Conservation (phyloP, 2,888 invertebrate species). For the Lithophane leautieri region DNA sequence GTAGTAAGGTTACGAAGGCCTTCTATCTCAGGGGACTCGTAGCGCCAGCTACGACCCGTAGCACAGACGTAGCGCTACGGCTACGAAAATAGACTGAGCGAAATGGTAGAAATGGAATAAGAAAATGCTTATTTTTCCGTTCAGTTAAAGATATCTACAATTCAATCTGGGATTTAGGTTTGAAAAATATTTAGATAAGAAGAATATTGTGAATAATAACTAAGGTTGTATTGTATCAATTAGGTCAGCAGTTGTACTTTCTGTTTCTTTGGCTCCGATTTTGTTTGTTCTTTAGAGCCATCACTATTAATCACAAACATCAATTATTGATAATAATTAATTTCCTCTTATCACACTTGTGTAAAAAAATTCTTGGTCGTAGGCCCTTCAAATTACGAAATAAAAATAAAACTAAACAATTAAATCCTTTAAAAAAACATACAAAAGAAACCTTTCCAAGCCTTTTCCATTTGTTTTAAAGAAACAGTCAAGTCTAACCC, state of each 20-base stretch:
- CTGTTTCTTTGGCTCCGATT: no score
- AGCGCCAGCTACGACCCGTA: slow-evolving; percentile 85
- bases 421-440: neutral
- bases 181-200: neutral
- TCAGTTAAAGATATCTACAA: slow-evolving; percentile 25
- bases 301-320: no score
- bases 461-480: slow-evolving; percentile 4
- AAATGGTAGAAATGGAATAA: slow-evolving; percentile 65
- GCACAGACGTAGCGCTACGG: slow-evolving; percentile 83
- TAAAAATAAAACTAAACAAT: no score
- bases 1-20: slow-evolving; percentile 82
- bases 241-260: no score
- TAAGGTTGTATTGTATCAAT: neutral
- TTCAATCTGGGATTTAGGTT: slow-evolving; percentile 31
- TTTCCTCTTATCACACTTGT: no score
- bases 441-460: neutral
- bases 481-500: slow-evolving; percentile 50
- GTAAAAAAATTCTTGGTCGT: no score
- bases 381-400: no score
- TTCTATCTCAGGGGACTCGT: slow-evolving; percentile 84
- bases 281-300: no score
- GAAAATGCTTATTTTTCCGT: slow-evolving; percentile 35
- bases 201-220: neutral
- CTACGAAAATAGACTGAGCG: slow-evolving; percentile 79
- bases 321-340: no score